These are phyloP conservation scores for Papilio helenus DNA, from an alignment of 1,140 invertebrate genomes.

Conservation along the genomic window DNA sequence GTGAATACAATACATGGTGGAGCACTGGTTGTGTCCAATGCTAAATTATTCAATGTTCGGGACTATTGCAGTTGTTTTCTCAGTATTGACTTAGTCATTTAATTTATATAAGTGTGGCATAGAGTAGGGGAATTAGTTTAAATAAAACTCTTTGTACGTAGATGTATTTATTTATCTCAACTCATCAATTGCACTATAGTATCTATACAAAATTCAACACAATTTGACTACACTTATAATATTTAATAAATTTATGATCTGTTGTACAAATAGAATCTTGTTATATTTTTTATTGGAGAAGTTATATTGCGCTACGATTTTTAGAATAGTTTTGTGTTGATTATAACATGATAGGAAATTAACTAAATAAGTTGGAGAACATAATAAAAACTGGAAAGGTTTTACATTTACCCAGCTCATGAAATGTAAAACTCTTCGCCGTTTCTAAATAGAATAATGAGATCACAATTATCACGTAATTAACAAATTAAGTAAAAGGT, in stretches of 20 bases:
- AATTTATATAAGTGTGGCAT: neutral
- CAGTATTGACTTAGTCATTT: neutral
- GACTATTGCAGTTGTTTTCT: neutral
- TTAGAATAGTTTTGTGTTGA: neutral
- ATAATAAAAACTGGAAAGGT: conserved; percentile 56
- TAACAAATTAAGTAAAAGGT: conserved; percentile 38
- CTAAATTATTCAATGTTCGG: too few species aligned
- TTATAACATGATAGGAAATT: neutral
- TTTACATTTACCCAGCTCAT: conserved; percentile 78
- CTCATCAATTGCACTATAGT: conserved; percentile 74
- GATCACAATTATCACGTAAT: conserved; percentile 20
- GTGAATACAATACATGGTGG: too few species aligned
- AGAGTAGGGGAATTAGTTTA: neutral
- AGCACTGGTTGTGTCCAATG: too few species aligned
- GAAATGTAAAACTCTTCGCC: conserved; percentile 77
- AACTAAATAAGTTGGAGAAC: neutral
- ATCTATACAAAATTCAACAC: conserved; percentile 75
- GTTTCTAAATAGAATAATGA: conserved; percentile 32
- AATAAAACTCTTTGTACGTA: conserved; percentile 26
- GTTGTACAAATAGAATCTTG: conserved; percentile 55
- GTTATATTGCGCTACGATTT: too few species aligned
- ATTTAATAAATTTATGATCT: conserved; percentile 47
- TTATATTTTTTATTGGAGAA: conserved; percentile 38
- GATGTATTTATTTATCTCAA: conserved; percentile 77
- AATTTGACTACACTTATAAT: conserved; percentile 61